These are phyloP conservation scores for cat (Felis catus) DNA, from an alignment of 2,113 vertebrate species.

Conservation along the genomic window DNA sequence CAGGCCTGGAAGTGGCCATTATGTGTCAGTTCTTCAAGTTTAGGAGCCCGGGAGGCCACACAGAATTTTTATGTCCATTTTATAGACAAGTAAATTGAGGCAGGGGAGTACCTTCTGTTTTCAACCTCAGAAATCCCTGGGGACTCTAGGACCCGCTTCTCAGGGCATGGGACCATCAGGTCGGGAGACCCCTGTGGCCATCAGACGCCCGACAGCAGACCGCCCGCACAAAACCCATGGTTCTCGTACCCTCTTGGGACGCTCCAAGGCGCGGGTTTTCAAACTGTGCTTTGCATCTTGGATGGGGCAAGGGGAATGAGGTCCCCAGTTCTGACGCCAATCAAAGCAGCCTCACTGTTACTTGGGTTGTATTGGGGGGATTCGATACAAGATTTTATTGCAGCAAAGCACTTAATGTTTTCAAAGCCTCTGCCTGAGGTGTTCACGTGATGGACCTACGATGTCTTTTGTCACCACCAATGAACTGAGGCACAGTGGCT, in stretches of 20 bases:
- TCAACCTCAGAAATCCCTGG: not conserved
- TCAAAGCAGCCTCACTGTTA: not conserved
- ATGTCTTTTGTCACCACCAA: not conserved
- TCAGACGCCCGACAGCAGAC: fast-evolving
- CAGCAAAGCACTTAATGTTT: not conserved
- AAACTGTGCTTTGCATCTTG: not conserved
- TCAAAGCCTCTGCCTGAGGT: not conserved
- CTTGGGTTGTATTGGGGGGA: not conserved
- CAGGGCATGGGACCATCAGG: too few species aligned
- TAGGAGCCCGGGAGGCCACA: fast-evolving
- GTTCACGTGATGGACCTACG: fast-evolving
- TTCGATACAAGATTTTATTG: not conserved
- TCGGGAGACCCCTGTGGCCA: not conserved
- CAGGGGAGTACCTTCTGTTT: not conserved
- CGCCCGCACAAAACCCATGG: fast-evolving
- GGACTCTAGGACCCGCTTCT: not conserved
- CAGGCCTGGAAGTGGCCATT: not conserved
- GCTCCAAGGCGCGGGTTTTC: fast-evolving
- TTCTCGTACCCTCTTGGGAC: fast-evolving
- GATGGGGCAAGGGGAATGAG: not conserved
- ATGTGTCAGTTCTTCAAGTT: not conserved
- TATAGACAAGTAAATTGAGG: not conserved
- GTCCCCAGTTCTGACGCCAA: not conserved
- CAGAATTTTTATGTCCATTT: not conserved
- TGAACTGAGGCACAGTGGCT: not conserved